Base-by-base conservation (phyloP, 2,888 invertebrate species). In the Eumerus sabulonum region DNA sequence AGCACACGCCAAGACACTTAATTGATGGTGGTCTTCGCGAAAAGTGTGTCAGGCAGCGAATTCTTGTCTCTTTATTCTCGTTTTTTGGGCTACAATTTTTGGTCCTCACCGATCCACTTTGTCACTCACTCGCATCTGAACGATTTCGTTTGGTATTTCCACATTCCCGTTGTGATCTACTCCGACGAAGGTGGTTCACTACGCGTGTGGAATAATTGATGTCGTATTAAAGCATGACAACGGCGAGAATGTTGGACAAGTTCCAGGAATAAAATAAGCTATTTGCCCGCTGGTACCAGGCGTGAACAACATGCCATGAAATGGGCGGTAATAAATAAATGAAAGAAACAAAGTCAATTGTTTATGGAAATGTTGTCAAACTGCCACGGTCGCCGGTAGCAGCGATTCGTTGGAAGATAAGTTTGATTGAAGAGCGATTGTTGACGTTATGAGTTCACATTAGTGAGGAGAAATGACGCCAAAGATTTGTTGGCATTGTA, bases 21-120 rank as follows among this genome's bases (percentile, higher is more conserved):
- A 71, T 56, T 76, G 66, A 62, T 62, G 66, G 54, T 54, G 27
- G 38, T 62, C 40, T 60, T 16, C n/a, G 9, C 48, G n/a, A 67
- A 71, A 76, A 66, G 66, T 76, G 72, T 76, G 76, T 71, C 76
- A 67, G 66, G 66, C 17, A 62, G 76, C 66, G 60, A 66, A 66
- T 45, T 48, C 48, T 12, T 54, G 40, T 5, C 1, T 12, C 13
- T 16, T 53, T 13, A 4, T 27, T 27, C 27, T 2, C 3, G 7
- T 4, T 47, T 47, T 42, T 48, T 27, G 53, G 27, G 19, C n/a
- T n/a, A n/a, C n/a, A n/a, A n/a, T 27, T 27, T 27, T 27, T 27
- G 27, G 27, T 27, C 27, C 27, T 27, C 27, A 7, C 27, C 27
- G 27, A 27, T 27, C 27, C 27, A 27, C 27, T 27, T 27, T 27